Conservation (phyloP, 2,113 vertebrate genomes). For the Acrocephalus arundinaceus region DNA sequence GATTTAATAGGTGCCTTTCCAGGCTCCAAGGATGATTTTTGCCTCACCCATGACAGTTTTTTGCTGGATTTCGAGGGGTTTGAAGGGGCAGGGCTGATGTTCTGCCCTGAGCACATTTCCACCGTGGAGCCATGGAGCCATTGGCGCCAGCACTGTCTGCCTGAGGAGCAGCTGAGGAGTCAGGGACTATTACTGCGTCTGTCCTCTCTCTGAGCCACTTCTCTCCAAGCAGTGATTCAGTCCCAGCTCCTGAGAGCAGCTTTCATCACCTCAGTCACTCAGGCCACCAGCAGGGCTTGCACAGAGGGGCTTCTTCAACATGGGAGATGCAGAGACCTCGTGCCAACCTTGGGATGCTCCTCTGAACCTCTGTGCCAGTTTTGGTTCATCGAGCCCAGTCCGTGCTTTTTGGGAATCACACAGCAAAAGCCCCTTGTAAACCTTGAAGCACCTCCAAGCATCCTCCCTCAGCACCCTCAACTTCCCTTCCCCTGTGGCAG, state of each 20-base stretch:
- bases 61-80: not conserved
- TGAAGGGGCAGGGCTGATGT: not conserved
- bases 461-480: not conserved
- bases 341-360: not conserved
- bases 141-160: accelerated
- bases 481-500: not conserved
- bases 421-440: not conserved
- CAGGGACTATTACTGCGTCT: accelerated
- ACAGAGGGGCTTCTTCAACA: not conserved
- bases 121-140: accelerated
- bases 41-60: not conserved
- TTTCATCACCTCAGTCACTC: not conserved
- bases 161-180: not conserved
- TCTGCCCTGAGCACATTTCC: accelerated
- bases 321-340: not conserved
- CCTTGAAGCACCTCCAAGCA: not conserved
- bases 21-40: not conserved
- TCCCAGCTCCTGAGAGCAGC: not conserved
- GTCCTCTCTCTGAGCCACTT: not conserved
- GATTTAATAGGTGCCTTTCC: not conserved
- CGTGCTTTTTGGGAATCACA: not conserved
- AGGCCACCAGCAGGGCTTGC: not conserved
- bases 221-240: not conserved
- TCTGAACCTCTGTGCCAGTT: accelerated
- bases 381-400: not conserved